Conservation (phyloP, 2,888 invertebrate genomes). For the Melieria omissa region DNA sequence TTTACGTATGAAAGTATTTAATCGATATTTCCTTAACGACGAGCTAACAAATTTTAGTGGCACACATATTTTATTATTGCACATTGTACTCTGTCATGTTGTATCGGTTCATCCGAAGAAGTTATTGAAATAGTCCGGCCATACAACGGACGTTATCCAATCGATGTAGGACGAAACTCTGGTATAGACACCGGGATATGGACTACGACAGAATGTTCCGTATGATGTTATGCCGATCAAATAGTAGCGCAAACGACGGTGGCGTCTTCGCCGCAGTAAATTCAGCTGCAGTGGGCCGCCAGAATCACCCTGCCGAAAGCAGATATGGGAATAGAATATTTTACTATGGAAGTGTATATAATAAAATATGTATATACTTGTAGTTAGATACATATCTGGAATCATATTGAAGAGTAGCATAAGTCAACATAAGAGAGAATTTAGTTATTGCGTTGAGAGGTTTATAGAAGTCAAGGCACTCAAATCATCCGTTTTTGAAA, state of each 20-base stretch:
- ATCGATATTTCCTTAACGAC: slow-evolving; percentile 11
- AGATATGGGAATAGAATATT: too few relatives aligned
- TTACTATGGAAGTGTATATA: too few relatives aligned
- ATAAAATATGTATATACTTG: too few relatives aligned
- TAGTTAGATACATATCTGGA: too few relatives aligned
- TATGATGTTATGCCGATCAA: slow-evolving; percentile 62
- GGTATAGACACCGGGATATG: slow-evolving; percentile 57
- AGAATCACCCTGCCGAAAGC: slow-evolving; percentile 54
- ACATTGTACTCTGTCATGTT: background rate
- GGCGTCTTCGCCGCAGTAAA: slow-evolving; percentile 45
- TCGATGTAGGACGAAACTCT: slow-evolving; percentile 56
- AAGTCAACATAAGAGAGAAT: too few relatives aligned
- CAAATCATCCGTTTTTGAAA: too few relatives aligned
- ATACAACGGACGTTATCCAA: slow-evolving; percentile 60
- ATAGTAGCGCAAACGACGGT: slow-evolving; percentile 48
- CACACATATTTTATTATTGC: too few relatives aligned
- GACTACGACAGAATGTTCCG: slow-evolving; percentile 55
- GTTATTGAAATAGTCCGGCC: slow-evolving; percentile 49
- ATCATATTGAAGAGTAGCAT: too few relatives aligned
- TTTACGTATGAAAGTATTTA: background rate
- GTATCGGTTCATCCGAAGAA: background rate
- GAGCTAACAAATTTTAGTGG: too few relatives aligned
- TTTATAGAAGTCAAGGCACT: too few relatives aligned
- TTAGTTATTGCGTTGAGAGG: too few relatives aligned
- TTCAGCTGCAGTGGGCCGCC: slow-evolving; percentile 59